These are phyloP conservation scores for Coecobrya sp. DNA, from an alignment of 2,888 invertebrate species.

Conservation along the genomic window DNA sequence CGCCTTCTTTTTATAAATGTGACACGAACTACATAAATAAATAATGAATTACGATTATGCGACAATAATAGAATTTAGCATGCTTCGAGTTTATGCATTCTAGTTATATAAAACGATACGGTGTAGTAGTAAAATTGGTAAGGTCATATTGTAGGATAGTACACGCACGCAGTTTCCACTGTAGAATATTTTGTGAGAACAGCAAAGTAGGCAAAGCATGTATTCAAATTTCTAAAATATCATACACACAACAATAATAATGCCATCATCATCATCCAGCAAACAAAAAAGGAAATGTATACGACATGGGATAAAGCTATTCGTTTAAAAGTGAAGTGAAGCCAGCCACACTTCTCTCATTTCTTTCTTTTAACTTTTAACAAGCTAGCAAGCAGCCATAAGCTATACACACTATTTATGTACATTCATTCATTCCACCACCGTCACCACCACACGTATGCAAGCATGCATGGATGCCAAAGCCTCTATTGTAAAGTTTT, in stretches of 20 bases:
- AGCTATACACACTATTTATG: conserved; percentile 44
- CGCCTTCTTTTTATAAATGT: conserved; percentile 64
- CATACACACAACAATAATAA: conserved; percentile 68
- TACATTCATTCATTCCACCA: conserved; percentile 42
- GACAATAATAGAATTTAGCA: conserved; percentile 58
- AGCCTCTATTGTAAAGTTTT: conserved; percentile 79
- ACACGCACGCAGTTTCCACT: conserved; percentile 36
- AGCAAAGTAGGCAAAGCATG: conserved; percentile 5
- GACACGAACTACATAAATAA: conserved; percentile 72
- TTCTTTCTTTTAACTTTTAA: conserved; percentile 75
- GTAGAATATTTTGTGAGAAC: not conserved
- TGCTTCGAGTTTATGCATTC: not conserved
- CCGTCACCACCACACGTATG: conserved; percentile 44
- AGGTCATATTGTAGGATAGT: not conserved
- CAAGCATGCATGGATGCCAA: conserved; percentile 80
- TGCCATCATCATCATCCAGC: conserved; percentile 58
- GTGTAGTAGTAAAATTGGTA: not conserved
- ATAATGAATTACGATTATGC: conserved; percentile 70
- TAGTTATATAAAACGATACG: not conserved
- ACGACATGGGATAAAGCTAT: conserved; percentile 72
- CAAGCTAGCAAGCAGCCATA: conserved; percentile 43
- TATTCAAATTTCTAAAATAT: conserved; percentile 69
- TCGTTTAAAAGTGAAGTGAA: conserved; percentile 77
- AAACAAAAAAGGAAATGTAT: conserved; percentile 78
- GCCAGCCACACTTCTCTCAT: conserved; percentile 77